Evolutionary conservation across 1,140 invertebrate genomes (phyloP).

Genomic region (Popillia japonica): DNA sequence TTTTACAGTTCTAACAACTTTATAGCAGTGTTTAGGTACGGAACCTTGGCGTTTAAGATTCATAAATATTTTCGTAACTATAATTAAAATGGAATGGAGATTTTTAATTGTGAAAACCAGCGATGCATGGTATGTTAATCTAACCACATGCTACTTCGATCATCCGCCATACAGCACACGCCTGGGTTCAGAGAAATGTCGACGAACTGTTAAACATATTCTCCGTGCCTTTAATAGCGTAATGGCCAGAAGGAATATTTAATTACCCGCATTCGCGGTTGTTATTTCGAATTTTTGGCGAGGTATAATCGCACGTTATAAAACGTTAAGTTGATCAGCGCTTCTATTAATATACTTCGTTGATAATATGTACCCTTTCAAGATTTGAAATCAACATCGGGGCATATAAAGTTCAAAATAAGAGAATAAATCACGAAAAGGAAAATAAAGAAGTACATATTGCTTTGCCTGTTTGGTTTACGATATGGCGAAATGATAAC

Average conservation of each 20-base stretch:
- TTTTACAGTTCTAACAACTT: background rate
- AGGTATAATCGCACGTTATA: background rate
- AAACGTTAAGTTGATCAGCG: background rate
- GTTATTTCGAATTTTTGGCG: background rate
- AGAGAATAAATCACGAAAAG: background rate
- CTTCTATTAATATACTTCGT: constrained; percentile 10
- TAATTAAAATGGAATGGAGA: constrained; percentile 19
- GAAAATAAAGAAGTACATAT: background rate
- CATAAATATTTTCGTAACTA: constrained; percentile 17
- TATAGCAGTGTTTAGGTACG: background rate
- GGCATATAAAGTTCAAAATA: background rate
- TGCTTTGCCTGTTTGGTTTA: background rate
- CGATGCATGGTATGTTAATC: constrained; percentile 20
- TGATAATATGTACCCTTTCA: background rate
- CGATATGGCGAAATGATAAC: background rate
- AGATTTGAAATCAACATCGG: background rate
- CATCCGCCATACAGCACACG: background rate
- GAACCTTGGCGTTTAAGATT: background rate
- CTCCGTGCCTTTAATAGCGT: background rate
- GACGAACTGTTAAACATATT: constrained; percentile 23
- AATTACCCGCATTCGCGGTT: background rate
- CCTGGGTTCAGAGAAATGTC: background rate
- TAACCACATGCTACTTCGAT: background rate
- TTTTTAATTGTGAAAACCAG: constrained; percentile 13
- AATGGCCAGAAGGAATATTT: constrained; percentile 2